Conservation (phyloP, 2,888 invertebrate species). For the Blastobasis adustella region DNA sequence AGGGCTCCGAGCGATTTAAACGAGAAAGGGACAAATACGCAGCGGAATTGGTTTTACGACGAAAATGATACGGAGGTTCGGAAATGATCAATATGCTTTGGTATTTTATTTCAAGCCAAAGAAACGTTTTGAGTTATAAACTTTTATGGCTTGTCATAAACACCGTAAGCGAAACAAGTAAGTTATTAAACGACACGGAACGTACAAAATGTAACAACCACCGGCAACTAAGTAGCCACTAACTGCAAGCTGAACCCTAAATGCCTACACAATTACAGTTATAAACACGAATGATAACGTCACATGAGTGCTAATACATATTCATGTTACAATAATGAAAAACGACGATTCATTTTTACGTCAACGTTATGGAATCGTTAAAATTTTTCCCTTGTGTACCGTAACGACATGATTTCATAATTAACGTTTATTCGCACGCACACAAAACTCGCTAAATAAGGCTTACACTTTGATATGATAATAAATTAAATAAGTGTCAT, state of each 20-base stretch:
- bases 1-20: conserved; percentile 42
- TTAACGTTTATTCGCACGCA: conserved; percentile 60
- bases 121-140: conserved; percentile 4
- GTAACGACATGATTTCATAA: conserved; percentile 54
- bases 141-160: background rate
- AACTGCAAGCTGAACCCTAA: too few relatives aligned
- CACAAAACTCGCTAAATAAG: conserved; percentile 55
- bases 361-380: conserved; percentile 49
- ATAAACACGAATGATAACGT: conserved; percentile 3
- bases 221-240: too few relatives aligned
- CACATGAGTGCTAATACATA: conserved; percentile 22
- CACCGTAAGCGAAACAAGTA: too few relatives aligned
- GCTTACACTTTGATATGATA: conserved; percentile 67
- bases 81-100: conserved; percentile 48
- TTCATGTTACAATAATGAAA: conserved; percentile 37
- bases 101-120: conserved; percentile 15
- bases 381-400: conserved; percentile 51
- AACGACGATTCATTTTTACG: conserved; percentile 36
- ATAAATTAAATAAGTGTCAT: conserved; percentile 69
- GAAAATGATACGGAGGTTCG: conserved; percentile 42
- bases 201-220: too few relatives aligned
- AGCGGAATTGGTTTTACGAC: conserved; percentile 52
- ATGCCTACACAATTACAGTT: background rate
- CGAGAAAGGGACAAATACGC: conserved; percentile 40
- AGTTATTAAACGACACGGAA: too few relatives aligned